Evolutionary conservation across 2,113 vertebrate species (phyloP).

Genomic region (Limanda limanda): DNA sequence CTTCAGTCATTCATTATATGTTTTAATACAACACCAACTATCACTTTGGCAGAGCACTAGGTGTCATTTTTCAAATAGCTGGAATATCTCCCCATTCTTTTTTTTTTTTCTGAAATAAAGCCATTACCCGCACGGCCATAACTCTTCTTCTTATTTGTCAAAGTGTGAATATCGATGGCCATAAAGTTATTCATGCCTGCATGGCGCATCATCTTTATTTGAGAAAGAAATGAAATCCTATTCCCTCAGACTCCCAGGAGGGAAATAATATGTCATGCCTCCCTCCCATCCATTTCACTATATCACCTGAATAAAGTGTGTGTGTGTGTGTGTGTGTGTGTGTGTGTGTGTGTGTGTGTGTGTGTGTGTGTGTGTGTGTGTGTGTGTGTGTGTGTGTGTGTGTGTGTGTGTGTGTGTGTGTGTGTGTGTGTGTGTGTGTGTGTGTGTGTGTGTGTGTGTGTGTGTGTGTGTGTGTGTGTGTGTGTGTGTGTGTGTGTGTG

Average conservation of each 20-base stretch:
- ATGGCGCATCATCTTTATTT: constrained; percentile 69
- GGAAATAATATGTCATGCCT: constrained; percentile 68
- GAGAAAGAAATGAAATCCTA: constrained; percentile 74
- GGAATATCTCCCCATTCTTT: constrained; percentile 19
- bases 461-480: not conserved
- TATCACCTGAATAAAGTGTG: constrained; percentile 59
- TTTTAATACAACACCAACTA: constrained; percentile 29
- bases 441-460: not conserved
- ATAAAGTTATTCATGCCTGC: constrained; percentile 73
- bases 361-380: not conserved
- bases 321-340: not conserved
- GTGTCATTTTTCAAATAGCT: constrained; percentile 37
- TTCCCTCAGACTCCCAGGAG: constrained; percentile 65
- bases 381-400: not conserved
- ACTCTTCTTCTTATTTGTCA: constrained; percentile 73
- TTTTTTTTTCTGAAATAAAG: constrained; percentile 37
- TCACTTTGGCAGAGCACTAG: constrained; percentile 23
- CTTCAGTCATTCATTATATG: constrained; percentile 11
- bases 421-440: not conserved
- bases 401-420: not conserved
- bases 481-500: not conserved
- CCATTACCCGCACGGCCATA: constrained; percentile 59
- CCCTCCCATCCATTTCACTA: constrained; percentile 65
- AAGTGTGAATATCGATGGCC: constrained; percentile 73
- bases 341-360: not conserved